These are phyloP conservation scores for Pantherophis vulpinus DNA, from an alignment of 2,797 vertebrate species.

Conservation along the genomic window DNA sequence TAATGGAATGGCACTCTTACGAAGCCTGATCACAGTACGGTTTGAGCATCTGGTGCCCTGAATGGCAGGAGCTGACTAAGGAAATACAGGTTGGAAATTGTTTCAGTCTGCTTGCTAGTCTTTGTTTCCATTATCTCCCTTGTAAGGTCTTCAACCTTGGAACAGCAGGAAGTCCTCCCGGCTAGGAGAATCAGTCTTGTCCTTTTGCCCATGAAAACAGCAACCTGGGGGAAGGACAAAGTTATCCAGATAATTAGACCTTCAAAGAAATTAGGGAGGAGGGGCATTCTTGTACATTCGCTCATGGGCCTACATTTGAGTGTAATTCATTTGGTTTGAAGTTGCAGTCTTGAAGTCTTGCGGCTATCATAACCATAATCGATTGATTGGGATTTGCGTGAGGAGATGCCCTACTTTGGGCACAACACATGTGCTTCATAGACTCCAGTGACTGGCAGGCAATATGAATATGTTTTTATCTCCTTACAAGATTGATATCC, in stretches of 20 bases:
- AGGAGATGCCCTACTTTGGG: neutral
- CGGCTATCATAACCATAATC: neutral
- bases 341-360: neutral
- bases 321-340: neutral
- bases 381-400: neutral
- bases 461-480: neutral
- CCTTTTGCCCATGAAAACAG: slow-evolving; percentile 1
- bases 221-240: neutral
- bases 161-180: neutral
- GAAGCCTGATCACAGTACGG: slow-evolving; percentile 10
- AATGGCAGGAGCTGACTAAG: slow-evolving; percentile 17
- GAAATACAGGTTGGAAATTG: slow-evolving; percentile 27
- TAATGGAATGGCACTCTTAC: slow-evolving; percentile 36
- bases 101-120: slow-evolving; percentile 32
- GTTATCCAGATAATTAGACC: neutral
- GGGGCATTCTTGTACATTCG: neutral
- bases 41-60: slow-evolving; percentile 27
- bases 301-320: neutral
- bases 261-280: neutral
- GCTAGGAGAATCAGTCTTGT: neutral
- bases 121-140: slow-evolving; percentile 28
- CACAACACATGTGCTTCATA: neutral
- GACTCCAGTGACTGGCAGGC: neutral
- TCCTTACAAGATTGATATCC: neutral
- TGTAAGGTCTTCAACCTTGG: neutral